phyloP scores from a whole-genome alignment of 92 coral and sea anemone species.

The Porites lobata region DNA sequence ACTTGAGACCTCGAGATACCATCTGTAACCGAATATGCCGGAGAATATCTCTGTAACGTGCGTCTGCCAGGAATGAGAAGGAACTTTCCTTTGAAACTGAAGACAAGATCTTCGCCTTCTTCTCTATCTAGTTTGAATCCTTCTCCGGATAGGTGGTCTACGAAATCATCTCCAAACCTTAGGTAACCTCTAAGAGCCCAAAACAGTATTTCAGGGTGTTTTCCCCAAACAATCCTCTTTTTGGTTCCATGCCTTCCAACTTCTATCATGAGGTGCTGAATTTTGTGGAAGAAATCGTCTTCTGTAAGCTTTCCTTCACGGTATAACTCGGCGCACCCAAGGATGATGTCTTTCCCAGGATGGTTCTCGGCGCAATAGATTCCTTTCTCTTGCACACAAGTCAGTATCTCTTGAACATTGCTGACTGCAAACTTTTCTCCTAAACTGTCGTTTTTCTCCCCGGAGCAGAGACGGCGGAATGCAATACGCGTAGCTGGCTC shows the following conservation, averaged over 20 bases:
- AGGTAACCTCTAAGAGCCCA: conserved; percentile 24
- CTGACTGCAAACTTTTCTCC: background rate
- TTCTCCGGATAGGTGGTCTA: conserved; percentile 15
- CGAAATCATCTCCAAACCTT: conserved; percentile 22
- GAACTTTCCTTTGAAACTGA: conserved; percentile 20
- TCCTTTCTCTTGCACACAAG: conserved; percentile 3
- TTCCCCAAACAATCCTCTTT: conserved; percentile 14
- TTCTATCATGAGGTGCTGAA: conserved; percentile 22
- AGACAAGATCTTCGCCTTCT: conserved; percentile 5
- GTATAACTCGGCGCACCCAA: conserved; percentile 11
- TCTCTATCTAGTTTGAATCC: conserved; percentile 4
- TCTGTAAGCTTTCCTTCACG: conserved; percentile 20
- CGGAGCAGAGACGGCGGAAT: background rate
- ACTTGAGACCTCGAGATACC: conserved; percentile 17
- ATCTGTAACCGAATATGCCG: conserved; percentile 5
- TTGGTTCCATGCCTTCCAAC: conserved; percentile 3
- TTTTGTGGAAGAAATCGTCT: conserved; percentile 9
- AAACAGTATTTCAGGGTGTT: conserved; percentile 11
- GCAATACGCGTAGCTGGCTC: conserved; percentile 1
- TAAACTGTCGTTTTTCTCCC: background rate
- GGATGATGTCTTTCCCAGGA: conserved; percentile 13
- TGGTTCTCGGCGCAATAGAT: conserved; percentile 11
- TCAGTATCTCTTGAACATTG: conserved; percentile 19
- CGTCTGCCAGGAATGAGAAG: conserved; percentile 13
- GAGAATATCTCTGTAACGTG: conserved; percentile 12